Conservation (phyloP, 2,797 vertebrate genomes). For the Sebastes hubbsi region DNA sequence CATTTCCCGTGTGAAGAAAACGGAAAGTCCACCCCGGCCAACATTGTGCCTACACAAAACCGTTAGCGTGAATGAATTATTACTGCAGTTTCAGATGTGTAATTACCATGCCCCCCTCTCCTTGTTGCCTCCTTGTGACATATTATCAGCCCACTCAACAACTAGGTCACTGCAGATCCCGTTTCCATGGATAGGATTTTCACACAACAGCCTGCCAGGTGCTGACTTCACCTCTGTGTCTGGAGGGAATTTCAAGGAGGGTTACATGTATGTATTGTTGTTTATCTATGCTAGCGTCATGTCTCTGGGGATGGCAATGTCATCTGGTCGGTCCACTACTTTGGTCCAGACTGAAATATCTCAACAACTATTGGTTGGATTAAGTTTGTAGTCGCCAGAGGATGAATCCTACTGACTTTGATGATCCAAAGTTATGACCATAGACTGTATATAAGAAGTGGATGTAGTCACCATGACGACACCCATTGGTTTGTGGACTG, state of each 20-base stretch:
- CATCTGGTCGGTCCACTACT: background rate
- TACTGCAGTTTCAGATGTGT: constrained; percentile 33
- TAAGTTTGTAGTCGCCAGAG: background rate
- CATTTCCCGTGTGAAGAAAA: constrained; percentile 20
- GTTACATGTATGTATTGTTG: background rate
- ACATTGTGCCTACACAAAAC: constrained; percentile 17
- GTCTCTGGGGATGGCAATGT: background rate
- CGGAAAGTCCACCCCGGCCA: background rate
- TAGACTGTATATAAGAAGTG: no score
- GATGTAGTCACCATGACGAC: no score
- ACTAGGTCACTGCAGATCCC: constrained; percentile 68
- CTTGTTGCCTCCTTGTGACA: constrained; percentile 44
- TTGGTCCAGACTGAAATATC: background rate
- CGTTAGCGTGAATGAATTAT: constrained; percentile 40
- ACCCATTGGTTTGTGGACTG: no score
- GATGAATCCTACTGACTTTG: background rate
- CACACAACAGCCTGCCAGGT: constrained; percentile 42
- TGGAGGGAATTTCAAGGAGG: background rate
- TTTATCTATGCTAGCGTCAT: background rate
- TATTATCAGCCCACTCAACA: constrained; percentile 55
- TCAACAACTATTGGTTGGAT: background rate
- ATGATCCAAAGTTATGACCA: background rate
- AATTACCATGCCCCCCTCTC: constrained; percentile 7
- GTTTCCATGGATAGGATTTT: constrained; percentile 53
- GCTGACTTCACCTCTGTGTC: background rate